Base-by-base conservation (phyloP, 1,140 invertebrate genomes). In the Galendromus occidentalis region DNA sequence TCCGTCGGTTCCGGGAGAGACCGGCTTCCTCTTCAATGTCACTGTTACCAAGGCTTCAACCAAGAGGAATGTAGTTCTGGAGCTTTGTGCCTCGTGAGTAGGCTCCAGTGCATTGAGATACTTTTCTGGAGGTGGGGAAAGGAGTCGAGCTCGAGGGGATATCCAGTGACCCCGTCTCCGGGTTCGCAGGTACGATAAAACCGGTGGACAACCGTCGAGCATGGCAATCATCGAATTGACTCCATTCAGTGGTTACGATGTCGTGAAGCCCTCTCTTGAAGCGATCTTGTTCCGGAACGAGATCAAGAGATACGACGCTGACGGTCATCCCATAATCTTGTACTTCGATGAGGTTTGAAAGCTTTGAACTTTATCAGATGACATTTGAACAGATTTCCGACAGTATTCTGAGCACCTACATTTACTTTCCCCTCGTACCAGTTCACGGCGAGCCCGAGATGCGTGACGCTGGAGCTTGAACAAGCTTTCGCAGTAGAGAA, bases 181-280 rank as follows among this genome's bases (percentile, higher is more conserved):
- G n/a, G n/a, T 4, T 39, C 9, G 33, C 33, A 59, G 51, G 51
- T 59, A 59, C 22, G 51, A 59, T 6, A 33, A 14, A 6, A 33
- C 22, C 14, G 51, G 51, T 14, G 51, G 51, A 14, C 51, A 59
- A 9, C 51, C 75, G 66, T 77, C 78, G 1, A 82, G 83, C 71
- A 84, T 85, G 83, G 82, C 81, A 66, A 73, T 85, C 1, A 68
- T 84, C 18, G 82, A 84, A 68, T 74, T 84, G 0, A 74, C 78
- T 20, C 79, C 84, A 76, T 80, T 84, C 12, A 82, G 82, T n/a
- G 83, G 83, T 0, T 85, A 79, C 73, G 74, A 76, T 9, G 78
- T 81, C 0, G 80, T 82, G 65, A 79, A 79, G 29, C 70, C 74
- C 0, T 74, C 74, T 7, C 72, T 82, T 0, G 76, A 80, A 67